Base-by-base conservation (phyloP, 1,140 invertebrate species). In the Lucilia sericata region DNA sequence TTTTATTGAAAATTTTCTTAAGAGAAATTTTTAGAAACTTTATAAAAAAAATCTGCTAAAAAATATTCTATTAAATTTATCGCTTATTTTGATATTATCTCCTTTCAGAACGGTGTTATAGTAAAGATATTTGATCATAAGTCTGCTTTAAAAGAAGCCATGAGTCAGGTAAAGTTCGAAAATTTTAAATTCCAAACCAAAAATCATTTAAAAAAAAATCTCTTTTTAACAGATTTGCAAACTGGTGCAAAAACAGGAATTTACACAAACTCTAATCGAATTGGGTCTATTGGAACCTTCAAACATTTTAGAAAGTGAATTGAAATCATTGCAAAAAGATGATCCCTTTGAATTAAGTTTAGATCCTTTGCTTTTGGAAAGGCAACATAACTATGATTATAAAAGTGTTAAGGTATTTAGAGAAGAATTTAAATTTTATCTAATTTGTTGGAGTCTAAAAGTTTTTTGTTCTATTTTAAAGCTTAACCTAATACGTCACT, bases 401-500 rank as follows among this genome's bases (percentile, higher is more conserved):
- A 90, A 87, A 70, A 89, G 86, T 87, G 87, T 87, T 70, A 88
- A 92, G 86, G 88, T 90, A 75, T 30, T 30, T 30, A 49, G 13
- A 42, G 65, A 78, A 12, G 30, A 76, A 13, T 76, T 36, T 36
- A 76, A 34, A 74, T 30, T 30, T 30, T 30, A 30, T 30, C 25
- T 30, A 30, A 30, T 30, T 30, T 30, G 3, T 2, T 30, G 25
- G 25, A 30, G 2, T 5, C 17, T 34, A 74, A 21, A 9, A 34
- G 5, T 25, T 74, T 19, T 21, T 21, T 70, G 8, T 70, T 70
- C 74, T 36, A n/a, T 14, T 65, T 42, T 65, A 10, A 87, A 95
- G 94, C 87, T 94, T 8, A 94, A 93, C 88, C 88, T 94, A 82
- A 92, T 94, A 34, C 92, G 94, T 84, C 93, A 93, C 30, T 86